Base-by-base conservation (phyloP, 1,140 invertebrate species). In the Potamilus streckersoni region DNA sequence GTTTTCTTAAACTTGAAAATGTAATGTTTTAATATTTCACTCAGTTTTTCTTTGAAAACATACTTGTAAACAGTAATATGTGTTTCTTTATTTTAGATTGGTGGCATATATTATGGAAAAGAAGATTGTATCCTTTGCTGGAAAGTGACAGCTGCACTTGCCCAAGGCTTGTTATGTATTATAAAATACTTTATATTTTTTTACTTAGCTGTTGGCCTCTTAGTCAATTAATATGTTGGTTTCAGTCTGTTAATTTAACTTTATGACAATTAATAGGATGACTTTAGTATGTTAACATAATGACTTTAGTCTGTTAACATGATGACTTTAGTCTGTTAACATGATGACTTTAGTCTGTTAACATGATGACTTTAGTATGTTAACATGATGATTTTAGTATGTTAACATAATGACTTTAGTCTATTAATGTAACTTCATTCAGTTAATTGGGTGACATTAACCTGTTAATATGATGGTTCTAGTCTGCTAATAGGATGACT, bases 81-180 rank as follows among this genome's bases (percentile, higher is more conserved):
- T 74, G 8, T 58, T 76, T 78, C 70, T 78, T 31, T 68, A 19
- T 85, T 83, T 65, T 79, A 87, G 86, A 82, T 88, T 79, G 86
- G 84, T 71, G 84, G 87, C 69, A 85, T 86, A 38, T 88, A 86
- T 74, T 87, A 83, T 71, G 64, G 74, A 55, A 82, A 83, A 77
- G 84, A 86, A 79, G 85, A 88, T 79, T 84, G 86, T 87, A 86
- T 87, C 85, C 84, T 85, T 81, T 60, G 38, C 38, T 31, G 19
- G 15, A 69, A 20, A 67, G 38, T 49, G 38, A 49, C 5, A 49
- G 38, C 38, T 49, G 38, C 38, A 49, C 6, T 49, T 49, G 38
- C 38, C 38, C 38, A 49, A 58, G 23, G 56, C n/a, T 73, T 72
- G 56, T 75, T 79, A 59, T 70, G 17, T 27, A 16, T 57, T 8